A percentile compares a stretch with the other conserved stretches of the same genome.
Conservation (phyloP, 2,113 vertebrate species). For the Takifugu flavidus region DNA sequence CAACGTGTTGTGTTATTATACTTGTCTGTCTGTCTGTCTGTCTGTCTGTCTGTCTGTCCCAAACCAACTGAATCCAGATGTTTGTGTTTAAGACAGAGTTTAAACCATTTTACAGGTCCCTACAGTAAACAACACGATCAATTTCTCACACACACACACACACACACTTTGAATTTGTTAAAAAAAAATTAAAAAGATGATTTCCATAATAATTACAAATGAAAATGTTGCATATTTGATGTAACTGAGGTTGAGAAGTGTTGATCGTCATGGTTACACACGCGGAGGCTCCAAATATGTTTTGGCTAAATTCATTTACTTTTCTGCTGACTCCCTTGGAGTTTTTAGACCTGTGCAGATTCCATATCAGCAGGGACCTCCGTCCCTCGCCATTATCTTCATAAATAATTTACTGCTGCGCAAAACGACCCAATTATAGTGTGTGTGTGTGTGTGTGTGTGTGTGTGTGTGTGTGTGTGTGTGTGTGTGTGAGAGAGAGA, state of each 20-base stretch:
- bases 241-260: slow-evolving; percentile 3
- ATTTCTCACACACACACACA: no score
- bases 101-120: no score
- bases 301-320: neutral
- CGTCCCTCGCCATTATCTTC: slow-evolving; percentile 46
- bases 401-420: slow-evolving; percentile 58
- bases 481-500: neutral
- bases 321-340: slow-evolving; percentile 29
- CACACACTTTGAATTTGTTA: no score
- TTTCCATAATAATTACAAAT: slow-evolving; percentile 1
- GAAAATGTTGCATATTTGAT: slow-evolving; percentile 12
- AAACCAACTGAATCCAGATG: no score
- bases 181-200: no score
- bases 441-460: slow-evolving; percentile 27
- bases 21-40: no score
- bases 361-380: slow-evolving; percentile 51
- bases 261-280: slow-evolving; percentile 13
- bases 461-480: slow-evolving; percentile 10
- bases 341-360: slow-evolving; percentile 32
- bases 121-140: no score
- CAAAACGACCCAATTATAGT: slow-evolving; percentile 63
- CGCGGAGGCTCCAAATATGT: neutral
- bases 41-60: no score
- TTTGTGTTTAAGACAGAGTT: no score
- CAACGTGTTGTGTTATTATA: no score